phyloP scores from a whole-genome alignment of 2,797 vertebrate species.

The Chloroceryle inda region DNA sequence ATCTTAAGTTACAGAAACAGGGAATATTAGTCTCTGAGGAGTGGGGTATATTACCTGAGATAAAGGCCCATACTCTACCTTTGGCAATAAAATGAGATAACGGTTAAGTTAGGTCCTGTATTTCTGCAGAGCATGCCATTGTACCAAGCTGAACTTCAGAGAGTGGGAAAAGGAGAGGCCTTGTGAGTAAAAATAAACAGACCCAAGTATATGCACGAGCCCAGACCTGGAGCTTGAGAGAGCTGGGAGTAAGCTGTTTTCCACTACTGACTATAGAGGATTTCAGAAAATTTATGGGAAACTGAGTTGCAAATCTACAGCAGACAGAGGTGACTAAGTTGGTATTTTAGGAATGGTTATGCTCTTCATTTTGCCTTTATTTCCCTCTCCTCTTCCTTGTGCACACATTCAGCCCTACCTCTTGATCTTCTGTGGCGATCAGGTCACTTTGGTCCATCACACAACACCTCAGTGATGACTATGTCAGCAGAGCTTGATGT shows the following conservation, averaged over 20 bases:
- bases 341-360: neutral
- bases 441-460: neutral
- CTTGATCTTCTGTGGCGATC: neutral
- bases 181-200: slow-evolving; percentile 64
- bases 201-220: slow-evolving; percentile 24
- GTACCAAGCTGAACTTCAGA: slow-evolving; percentile 29
- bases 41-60: neutral
- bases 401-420: neutral
- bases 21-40: neutral
- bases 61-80: neutral
- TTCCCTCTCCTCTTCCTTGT: neutral
- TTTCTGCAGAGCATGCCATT: slow-evolving; percentile 13
- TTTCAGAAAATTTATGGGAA: slow-evolving; percentile 44
- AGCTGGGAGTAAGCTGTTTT: slow-evolving; percentile 29
- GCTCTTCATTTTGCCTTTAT: neutral
- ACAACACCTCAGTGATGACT: neutral
- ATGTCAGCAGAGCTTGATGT: neutral
- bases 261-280: slow-evolving; percentile 42
- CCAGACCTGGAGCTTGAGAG: neutral
- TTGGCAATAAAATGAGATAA: slow-evolving; percentile 3
- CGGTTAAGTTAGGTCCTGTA: neutral
- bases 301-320: slow-evolving; percentile 23
- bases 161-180: slow-evolving; percentile 40
- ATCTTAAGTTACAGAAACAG: neutral
- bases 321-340: neutral